Conservation (phyloP, 2,797 vertebrate genomes). For the Euthynnus affinis region DNA sequence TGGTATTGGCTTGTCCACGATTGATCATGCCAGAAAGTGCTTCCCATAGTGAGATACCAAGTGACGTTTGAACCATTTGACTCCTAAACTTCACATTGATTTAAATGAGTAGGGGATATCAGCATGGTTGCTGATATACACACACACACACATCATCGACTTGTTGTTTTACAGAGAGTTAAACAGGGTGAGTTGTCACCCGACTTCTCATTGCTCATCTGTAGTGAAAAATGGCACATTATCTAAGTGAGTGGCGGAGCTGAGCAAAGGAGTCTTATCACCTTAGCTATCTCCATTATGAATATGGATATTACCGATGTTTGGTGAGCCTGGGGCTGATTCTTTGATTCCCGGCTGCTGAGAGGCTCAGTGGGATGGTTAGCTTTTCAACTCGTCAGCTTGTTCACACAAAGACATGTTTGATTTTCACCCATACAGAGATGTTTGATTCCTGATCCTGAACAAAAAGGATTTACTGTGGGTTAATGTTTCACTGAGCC, state of each 20-base stretch:
- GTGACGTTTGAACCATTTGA: conserved; percentile 59
- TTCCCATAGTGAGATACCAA: too few species aligned
- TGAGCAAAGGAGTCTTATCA: conserved; percentile 62
- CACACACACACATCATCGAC: conserved; percentile 32
- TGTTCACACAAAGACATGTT: conserved; percentile 73
- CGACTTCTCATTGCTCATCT: conserved; percentile 59
- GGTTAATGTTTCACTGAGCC: conserved; percentile 79
- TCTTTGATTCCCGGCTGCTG: conserved; percentile 76
- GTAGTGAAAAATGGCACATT: conserved; percentile 56
- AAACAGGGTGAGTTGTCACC: conserved; percentile 38
- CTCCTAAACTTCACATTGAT: conserved; percentile 71
- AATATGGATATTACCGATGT: conserved; percentile 77
- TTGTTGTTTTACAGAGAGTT: conserved; percentile 54
- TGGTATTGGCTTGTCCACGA: too few species aligned
- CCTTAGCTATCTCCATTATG: conserved; percentile 68
- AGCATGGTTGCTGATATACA: conserved; percentile 27
- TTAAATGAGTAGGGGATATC: conserved; percentile 61
- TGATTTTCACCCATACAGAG: conserved; percentile 71
- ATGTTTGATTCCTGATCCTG: conserved; percentile 77
- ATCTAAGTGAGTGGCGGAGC: conserved; percentile 60
- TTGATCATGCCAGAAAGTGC: too few species aligned
- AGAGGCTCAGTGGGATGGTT: conserved; percentile 71
- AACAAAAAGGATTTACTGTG: conserved; percentile 76
- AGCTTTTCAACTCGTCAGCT: conserved; percentile 72
- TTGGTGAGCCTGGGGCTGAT: conserved; percentile 67